Evolutionary conservation across 2,113 vertebrate species (phyloP), one percentile per base, ranked within the genome.

Genomic region (Craseonycteris thonglongyai): DNA sequence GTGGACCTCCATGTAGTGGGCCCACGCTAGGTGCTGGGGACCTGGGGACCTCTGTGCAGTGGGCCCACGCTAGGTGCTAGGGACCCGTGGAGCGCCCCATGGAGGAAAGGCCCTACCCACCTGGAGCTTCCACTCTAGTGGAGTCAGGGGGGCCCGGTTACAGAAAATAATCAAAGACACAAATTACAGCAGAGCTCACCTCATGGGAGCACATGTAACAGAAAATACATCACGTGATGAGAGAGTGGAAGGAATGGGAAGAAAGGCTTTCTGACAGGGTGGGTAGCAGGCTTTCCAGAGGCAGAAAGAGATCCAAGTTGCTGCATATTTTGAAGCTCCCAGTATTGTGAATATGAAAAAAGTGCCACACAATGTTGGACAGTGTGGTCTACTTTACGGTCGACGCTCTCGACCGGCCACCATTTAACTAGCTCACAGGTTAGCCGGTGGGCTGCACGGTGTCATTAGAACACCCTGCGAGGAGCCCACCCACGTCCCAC

Each of bases 131-230:
- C 6, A 3, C 14, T 4, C 65, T 21, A 47, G 35, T 11, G 18
- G 54, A 19, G 18, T 9, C 30, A 0, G 35, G 26, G 21, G 21
- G 14, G 59, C 11, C 11, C 0, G 0, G 21, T 7, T 4, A 51
- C 7, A n/a, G 28, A 42, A 69, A 38, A 22, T 33, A 7, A 7
- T 15, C 30, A 6, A 42, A 49, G 54, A 42, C 14, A 24, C 78
- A 33, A 24, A 59, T 6, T 38, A 12, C 47, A 11, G 42, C 68
- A 42, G 49, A 88, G 49, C 42, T 38, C 19, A 33, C 56, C 12
- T 74, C 26, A 3, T 0, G 18, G 13, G 0, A 26, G n/a, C 13
- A 0, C 0, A 4, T 6, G 2, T 63, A 30, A 24, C 47, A n/a
- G 59, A 24, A 71, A 68, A 74, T 4, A 33, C 35, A 28, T 1